Evolutionary conservation across 2,888 invertebrate species (phyloP).

Genomic region (Nomada fucata): DNA sequence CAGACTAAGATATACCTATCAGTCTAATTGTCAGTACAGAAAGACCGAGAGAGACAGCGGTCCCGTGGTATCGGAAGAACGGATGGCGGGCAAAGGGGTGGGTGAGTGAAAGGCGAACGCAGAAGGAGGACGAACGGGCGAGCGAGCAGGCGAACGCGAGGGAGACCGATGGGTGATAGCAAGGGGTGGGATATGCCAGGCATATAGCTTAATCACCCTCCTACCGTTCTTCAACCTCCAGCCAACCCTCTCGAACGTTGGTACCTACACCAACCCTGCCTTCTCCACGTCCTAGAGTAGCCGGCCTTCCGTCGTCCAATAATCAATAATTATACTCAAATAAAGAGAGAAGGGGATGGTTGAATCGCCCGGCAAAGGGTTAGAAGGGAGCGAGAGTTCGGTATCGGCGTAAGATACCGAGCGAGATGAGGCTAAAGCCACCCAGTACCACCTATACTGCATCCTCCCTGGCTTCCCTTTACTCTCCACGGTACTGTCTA

Average conservation of each 20-base stretch:
- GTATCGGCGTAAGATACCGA: constrained; percentile 79
- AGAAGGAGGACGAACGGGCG: constrained; percentile 71
- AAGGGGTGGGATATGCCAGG: constrained; percentile 85
- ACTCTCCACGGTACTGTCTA: constrained; percentile 33
- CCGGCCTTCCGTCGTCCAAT: constrained; percentile 85
- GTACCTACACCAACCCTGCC: constrained; percentile 76
- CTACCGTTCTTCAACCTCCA: constrained; percentile 82
- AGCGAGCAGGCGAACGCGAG: constrained; percentile 46
- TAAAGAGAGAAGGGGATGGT: constrained; percentile 85
- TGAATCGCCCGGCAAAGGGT: constrained; percentile 82
- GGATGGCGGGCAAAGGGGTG: constrained; percentile 73
- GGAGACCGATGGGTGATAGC: constrained; percentile 63
- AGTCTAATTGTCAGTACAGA: constrained; percentile 85
- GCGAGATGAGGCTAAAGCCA: constrained; percentile 74
- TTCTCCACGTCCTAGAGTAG: constrained; percentile 81
- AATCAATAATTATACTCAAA: constrained; percentile 88
- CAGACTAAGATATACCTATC: constrained; percentile 84
- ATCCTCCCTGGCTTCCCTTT: constrained; percentile 40
- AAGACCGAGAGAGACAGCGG: constrained; percentile 81
- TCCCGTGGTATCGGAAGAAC: constrained; percentile 79
- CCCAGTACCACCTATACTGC: constrained; percentile 69
- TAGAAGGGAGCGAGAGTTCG: constrained; percentile 76
- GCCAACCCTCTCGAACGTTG: constrained; percentile 79
- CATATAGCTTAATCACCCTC: constrained; percentile 87
- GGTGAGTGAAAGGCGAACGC: constrained; percentile 70